Evolutionary conservation across 2,888 invertebrate species (phyloP).

Genomic region (Oscheius sp.): DNA sequence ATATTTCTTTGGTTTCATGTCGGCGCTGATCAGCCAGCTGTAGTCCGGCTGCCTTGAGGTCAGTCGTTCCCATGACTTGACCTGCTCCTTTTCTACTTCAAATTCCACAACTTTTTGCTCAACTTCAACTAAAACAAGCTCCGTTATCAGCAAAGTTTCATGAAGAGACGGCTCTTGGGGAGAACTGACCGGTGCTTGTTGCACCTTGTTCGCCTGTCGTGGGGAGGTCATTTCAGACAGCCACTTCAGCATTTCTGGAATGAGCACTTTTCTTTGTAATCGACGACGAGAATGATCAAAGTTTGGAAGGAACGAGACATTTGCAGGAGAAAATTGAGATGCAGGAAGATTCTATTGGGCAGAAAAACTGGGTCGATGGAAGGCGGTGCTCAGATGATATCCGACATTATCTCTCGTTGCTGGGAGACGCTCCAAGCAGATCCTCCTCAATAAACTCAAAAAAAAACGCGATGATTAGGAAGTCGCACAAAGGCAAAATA

Average conservation of each 20-base stretch:
- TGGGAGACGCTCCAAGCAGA: constrained; percentile 9
- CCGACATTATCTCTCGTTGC: background rate
- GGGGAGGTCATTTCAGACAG: constrained; percentile 14
- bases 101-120: constrained; percentile 7
- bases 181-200: background rate
- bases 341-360: background rate
- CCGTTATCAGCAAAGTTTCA: constrained; percentile 3
- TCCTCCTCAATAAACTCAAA: background rate
- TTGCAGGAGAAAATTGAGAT: no score
- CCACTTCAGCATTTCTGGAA: constrained; percentile 20
- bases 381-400: background rate
- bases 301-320: background rate
- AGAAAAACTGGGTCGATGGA: no score
- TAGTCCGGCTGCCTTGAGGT: constrained; percentile 17
- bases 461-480: no score
- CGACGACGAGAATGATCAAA: no score
- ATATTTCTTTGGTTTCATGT: constrained; percentile 23
- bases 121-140: constrained; percentile 15
- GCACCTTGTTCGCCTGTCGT: background rate
- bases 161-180: background rate
- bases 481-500: no score
- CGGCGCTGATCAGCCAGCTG: constrained; percentile 33
- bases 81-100: constrained; percentile 13
- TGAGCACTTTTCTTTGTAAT: no score
- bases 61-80: background rate